These are phyloP conservation scores for Callaeas wilsoni DNA, from an alignment of 2,113 vertebrate species.

Conservation along the genomic window DNA sequence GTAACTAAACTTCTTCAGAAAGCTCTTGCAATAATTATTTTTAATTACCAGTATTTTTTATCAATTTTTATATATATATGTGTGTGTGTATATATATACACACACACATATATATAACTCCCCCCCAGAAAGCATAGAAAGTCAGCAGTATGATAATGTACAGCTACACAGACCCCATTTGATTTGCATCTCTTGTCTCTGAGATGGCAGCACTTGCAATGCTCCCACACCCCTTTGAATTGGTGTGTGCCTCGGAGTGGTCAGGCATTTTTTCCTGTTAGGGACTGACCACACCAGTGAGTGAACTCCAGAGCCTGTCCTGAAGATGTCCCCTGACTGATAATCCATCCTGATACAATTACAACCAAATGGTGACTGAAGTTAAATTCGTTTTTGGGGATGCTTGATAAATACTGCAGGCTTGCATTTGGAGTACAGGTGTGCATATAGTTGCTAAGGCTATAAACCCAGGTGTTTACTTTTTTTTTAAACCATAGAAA, in stretches of 20 bases:
- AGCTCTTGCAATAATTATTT: background rate
- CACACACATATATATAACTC: no score
- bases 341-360: background rate
- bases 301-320: background rate
- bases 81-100: accelerated
- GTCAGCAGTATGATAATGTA: background rate
- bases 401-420: background rate
- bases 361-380: background rate
- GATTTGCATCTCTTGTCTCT: background rate
- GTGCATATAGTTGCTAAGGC: background rate
- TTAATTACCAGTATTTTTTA: background rate
- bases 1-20: background rate
- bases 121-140: background rate
- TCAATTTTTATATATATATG: no score
- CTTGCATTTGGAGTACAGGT: background rate
- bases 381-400: background rate
- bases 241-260: background rate
- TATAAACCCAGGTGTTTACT: background rate
- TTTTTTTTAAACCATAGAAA: background rate
- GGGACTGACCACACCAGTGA: background rate
- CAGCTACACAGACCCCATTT: background rate
- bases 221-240: no score
- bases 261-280: background rate
- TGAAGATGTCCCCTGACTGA: background rate
- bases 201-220: background rate